These are phyloP conservation scores for Pachyramphus minor DNA, from an alignment of 2,113 vertebrate species.

Conservation along the genomic window DNA sequence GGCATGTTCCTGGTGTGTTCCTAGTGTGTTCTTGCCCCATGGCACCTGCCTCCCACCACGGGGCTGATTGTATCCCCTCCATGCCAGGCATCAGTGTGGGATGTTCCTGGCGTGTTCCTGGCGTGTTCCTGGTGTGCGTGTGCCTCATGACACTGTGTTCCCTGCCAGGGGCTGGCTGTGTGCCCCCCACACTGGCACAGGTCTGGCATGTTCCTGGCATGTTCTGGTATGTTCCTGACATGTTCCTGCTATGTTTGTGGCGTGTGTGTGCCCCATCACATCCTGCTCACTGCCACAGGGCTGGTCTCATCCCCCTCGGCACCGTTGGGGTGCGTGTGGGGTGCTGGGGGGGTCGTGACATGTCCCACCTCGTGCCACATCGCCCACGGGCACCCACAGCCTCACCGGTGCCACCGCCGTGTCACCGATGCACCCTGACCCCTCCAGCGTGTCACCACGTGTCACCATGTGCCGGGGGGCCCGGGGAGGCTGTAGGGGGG, in stretches of 20 bases:
- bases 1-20: background rate
- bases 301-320: background rate
- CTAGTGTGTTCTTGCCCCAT: background rate
- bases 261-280: background rate
- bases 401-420: rapidly evolving
- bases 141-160: background rate
- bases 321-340: background rate
- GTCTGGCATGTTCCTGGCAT: background rate
- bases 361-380: background rate
- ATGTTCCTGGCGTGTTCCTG: no score
- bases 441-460: background rate
- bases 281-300: background rate
- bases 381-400: background rate
- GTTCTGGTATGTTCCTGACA: background rate
- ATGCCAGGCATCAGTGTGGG: background rate
- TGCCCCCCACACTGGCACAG: background rate
- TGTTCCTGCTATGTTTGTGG: background rate
- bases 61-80: background rate
- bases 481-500: background rate
- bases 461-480: background rate
- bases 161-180: no score
- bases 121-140: background rate
- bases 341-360: background rate
- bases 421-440: background rate
- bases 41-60: background rate